Percentiles rank a stretch among this genome's conserved stretches.
Evolutionary conservation across 2,797 vertebrate species (phyloP).

Genomic region (Halcyon smyrnensis): DNA sequence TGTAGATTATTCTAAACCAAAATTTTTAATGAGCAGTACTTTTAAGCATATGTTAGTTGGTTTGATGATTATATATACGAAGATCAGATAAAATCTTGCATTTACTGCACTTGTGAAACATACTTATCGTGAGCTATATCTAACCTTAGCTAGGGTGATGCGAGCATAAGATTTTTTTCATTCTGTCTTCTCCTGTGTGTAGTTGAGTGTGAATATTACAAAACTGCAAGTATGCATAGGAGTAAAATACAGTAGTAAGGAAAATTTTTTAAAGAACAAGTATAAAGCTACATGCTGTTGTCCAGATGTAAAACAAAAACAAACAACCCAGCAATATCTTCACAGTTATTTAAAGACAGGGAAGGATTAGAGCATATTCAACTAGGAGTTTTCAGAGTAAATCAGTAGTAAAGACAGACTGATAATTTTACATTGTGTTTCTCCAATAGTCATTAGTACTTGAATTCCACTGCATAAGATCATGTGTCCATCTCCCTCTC

Average conservation of each 20-base stretch:
- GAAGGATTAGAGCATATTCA: neutral
- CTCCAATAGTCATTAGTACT: neutral
- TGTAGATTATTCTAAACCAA: neutral
- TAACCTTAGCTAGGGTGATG: neutral
- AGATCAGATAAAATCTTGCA: neutral
- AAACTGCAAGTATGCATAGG: neutral
- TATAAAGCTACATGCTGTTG: neutral
- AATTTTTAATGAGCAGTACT: neutral
- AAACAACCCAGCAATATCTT: neutral
- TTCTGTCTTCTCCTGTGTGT: neutral
- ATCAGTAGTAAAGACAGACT: neutral
- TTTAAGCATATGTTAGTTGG: neutral
- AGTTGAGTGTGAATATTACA: neutral
- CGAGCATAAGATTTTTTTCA: neutral
- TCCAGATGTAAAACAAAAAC: neutral
- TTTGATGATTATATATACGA: neutral
- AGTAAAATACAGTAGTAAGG: neutral
- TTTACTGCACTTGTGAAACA: neutral
- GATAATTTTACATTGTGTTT: neutral
- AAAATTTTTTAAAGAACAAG: rapidly evolving
- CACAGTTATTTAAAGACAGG: neutral
- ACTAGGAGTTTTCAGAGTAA: neutral
- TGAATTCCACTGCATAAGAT: neutral
- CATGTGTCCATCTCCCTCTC: neutral
- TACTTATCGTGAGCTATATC: neutral